Evolutionary conservation across 2,113 vertebrate genomes (phyloP).

Genomic region (Amphilophus citrinellus): DNA sequence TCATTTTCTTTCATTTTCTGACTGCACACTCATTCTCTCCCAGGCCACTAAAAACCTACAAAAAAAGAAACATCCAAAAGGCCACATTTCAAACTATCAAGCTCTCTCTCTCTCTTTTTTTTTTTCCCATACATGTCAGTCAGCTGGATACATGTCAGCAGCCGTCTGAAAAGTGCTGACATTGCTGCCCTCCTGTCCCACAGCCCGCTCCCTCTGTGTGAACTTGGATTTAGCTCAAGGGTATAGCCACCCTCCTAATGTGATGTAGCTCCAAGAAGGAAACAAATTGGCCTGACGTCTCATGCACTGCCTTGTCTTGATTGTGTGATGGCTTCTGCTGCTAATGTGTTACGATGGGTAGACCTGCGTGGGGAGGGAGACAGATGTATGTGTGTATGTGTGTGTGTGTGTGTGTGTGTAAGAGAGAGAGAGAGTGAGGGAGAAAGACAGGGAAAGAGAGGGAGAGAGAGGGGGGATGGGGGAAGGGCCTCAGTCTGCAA

Average conservation of each 20-base stretch:
- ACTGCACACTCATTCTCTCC: slow-evolving; percentile 4
- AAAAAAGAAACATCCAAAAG: slow-evolving; percentile 55
- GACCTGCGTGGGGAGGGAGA: slow-evolving; percentile 65
- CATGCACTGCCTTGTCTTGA: slow-evolving; percentile 79
- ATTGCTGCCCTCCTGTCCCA: slow-evolving; percentile 73
- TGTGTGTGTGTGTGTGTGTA: slow-evolving; percentile 10
- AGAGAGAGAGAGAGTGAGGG: slow-evolving; percentile 10
- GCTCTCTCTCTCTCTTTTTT: slow-evolving; percentile 29
- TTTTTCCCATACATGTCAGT: slow-evolving; percentile 54
- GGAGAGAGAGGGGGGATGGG: slow-evolving; percentile 52
- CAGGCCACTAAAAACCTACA: slow-evolving; percentile 22
- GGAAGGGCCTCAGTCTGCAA: slow-evolving; percentile 81
- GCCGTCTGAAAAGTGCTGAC: slow-evolving; percentile 80
- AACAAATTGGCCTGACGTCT: slow-evolving; percentile 83
- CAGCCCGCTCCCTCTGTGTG: slow-evolving; percentile 72
- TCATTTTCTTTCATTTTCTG: slow-evolving; percentile 22
- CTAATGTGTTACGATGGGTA: slow-evolving; percentile 82
- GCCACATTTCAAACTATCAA: slow-evolving; percentile 59
- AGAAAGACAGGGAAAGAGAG: slow-evolving; percentile 9
- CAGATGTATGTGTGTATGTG: slow-evolving; percentile 39
- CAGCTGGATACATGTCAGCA: slow-evolving; percentile 75
- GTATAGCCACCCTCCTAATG: slow-evolving; percentile 78
- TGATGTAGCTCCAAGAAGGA: slow-evolving; percentile 78
- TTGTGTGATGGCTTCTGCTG: slow-evolving; percentile 79
- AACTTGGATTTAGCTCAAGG: slow-evolving; percentile 84